Percentiles rank a stretch among this genome's conserved stretches.
These are phyloP conservation scores for Melipona bicolor DNA, from an alignment of 2,888 invertebrate genomes.

Conservation along the genomic window DNA sequence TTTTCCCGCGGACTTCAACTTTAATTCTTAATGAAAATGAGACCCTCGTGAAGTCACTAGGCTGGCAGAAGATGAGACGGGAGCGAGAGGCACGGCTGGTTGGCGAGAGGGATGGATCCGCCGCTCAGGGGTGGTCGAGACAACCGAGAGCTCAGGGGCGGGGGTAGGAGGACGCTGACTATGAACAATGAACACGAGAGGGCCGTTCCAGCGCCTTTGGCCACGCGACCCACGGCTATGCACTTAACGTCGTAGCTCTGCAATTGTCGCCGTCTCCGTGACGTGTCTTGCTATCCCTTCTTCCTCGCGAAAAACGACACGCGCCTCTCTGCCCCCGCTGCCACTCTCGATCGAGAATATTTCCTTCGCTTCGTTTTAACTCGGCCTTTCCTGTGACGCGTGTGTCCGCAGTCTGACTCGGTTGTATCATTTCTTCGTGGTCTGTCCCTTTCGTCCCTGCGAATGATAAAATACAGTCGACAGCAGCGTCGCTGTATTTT, in stretches of 20 bases:
- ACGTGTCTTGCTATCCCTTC: slow-evolving; percentile 14
- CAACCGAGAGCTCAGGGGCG: slow-evolving; percentile 56
- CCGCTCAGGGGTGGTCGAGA: slow-evolving; percentile 54
- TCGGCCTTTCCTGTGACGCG: too few relatives aligned
- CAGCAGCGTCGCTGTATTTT: too few relatives aligned
- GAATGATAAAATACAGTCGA: too few relatives aligned
- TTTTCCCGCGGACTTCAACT: slow-evolving; percentile 74
- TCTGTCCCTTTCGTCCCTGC: too few relatives aligned
- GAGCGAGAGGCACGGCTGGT: slow-evolving; percentile 63
- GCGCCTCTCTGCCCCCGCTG: too few relatives aligned
- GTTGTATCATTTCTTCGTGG: too few relatives aligned
- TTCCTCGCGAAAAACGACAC: background rate
- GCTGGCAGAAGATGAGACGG: slow-evolving; percentile 77
- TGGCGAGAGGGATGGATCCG: slow-evolving; percentile 56
- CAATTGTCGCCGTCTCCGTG: slow-evolving; percentile 76
- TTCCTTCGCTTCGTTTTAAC: too few relatives aligned
- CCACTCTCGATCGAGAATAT: too few relatives aligned
- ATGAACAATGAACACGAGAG: slow-evolving; percentile 83
- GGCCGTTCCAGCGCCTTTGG: slow-evolving; percentile 82
- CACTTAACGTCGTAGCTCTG: slow-evolving; percentile 81
- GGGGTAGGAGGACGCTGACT: slow-evolving; percentile 72
- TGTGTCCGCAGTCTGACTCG: too few relatives aligned
- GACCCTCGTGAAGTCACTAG: slow-evolving; percentile 79
- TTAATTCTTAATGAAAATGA: slow-evolving; percentile 83
- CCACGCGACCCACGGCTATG: slow-evolving; percentile 81